Percentiles rank a stretch among this genome's conserved stretches.
These are phyloP conservation scores for Sphyrna mokarran DNA, from an alignment of 2,113 vertebrate genomes.

Conservation along the genomic window DNA sequence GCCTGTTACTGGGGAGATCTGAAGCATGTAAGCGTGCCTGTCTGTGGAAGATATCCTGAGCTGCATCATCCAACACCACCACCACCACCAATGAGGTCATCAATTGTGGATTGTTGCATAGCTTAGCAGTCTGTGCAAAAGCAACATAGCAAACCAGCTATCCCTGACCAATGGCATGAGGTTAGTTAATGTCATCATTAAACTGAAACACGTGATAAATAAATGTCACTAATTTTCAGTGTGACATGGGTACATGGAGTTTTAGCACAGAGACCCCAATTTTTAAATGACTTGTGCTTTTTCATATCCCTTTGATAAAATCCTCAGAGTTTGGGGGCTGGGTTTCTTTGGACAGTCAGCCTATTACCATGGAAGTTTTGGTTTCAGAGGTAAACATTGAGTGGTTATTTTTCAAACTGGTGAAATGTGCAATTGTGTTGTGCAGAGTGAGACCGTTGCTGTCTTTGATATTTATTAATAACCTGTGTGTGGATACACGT, in stretches of 20 bases:
- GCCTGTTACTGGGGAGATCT: neutral
- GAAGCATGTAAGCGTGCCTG: neutral
- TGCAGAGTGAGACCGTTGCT: neutral
- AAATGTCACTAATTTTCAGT: neutral
- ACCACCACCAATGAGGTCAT: slow-evolving; percentile 28
- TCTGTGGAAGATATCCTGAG: neutral
- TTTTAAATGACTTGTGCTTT: neutral
- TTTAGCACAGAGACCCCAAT: neutral
- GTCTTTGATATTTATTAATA: neutral
- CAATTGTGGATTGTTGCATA: slow-evolving; percentile 35
- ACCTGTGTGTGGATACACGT: neutral
- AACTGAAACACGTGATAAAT: neutral
- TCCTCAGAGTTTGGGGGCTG: neutral
- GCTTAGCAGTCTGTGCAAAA: slow-evolving; percentile 4
- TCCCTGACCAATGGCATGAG: slow-evolving; percentile 23
- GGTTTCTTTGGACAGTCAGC: neutral
- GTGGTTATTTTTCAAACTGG: neutral
- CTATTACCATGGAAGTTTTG: neutral
- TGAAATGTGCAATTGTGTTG: neutral
- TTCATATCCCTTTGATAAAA: neutral
- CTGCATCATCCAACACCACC: slow-evolving; percentile 20
- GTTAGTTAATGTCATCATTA: slow-evolving; percentile 20
- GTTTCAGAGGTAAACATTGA: neutral
- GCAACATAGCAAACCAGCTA: neutral
- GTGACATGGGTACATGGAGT: neutral